A percentile compares a stretch with the other conserved stretches of the same genome.
Conservation (phyloP, 2,113 vertebrate species). For the Phrynosoma blainvillii region DNA sequence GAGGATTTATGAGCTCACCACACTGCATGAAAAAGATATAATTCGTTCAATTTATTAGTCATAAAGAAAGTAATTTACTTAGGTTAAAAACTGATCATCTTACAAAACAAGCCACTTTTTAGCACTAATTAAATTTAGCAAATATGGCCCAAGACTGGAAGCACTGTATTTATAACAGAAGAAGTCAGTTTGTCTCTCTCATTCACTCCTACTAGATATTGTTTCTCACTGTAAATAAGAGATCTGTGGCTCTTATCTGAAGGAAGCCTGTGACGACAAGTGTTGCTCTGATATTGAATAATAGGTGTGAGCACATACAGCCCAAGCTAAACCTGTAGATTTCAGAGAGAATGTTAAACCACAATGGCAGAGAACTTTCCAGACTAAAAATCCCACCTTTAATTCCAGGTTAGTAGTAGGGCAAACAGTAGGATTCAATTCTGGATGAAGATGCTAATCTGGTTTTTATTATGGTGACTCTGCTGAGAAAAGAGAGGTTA, state of each 20-base stretch:
- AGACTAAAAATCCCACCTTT: too few species aligned
- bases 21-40: conserved; percentile 55
- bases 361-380: too few species aligned
- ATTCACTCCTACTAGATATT: neutral
- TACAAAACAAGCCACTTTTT: conserved; percentile 65
- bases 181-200: neutral
- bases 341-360: neutral
- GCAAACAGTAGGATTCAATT: too few species aligned
- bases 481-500: too few species aligned
- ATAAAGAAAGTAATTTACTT: conserved; percentile 68
- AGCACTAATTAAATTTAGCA: conserved; percentile 63
- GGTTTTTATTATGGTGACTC: too few species aligned
- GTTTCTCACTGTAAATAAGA: neutral
- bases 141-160: conserved; percentile 31
- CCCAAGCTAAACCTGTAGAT: neutral
- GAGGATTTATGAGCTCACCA: conserved; percentile 63
- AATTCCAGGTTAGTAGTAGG: neutral
- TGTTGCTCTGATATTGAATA: neutral
- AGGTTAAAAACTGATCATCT: conserved; percentile 70
- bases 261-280: neutral
- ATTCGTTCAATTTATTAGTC: conserved; percentile 73
- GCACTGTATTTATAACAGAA: neutral
- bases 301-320: neutral
- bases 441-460: too few species aligned
- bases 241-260: neutral